Conservation (phyloP, 2,113 vertebrate species). For the Triplophysa tibetana region DNA sequence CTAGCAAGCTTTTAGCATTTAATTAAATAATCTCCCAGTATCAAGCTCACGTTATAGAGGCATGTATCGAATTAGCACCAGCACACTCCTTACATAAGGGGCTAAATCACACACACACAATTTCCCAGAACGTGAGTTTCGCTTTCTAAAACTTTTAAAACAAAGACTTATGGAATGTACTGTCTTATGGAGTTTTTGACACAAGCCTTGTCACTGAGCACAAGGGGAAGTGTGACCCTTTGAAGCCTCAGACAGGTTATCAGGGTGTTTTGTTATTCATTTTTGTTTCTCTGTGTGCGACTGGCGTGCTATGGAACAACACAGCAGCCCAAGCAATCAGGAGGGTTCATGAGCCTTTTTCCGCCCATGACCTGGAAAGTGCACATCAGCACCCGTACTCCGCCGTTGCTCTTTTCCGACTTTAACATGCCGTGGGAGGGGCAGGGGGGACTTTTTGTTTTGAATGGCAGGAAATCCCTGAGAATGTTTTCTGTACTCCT, state of each 20-base stretch:
- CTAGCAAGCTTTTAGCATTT: neutral
- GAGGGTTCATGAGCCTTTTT: constrained; percentile 46
- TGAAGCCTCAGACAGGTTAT: constrained; percentile 45
- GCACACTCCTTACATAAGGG: constrained; percentile 9
- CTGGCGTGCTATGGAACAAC: constrained; percentile 35
- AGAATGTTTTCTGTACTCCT: constrained; percentile 71
- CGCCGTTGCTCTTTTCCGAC: constrained; percentile 18
- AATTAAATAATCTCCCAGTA: constrained; percentile 14
- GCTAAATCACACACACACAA: constrained; percentile 24
- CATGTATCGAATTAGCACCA: constrained; percentile 20
- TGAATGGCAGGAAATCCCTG: constrained; percentile 79
- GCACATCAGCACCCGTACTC: constrained; percentile 38
- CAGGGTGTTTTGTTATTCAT: constrained; percentile 43
- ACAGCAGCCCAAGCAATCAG: constrained; percentile 46
- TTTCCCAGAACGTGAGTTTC: constrained; percentile 27
- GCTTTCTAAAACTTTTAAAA: neutral
- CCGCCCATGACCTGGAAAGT: constrained; percentile 26
- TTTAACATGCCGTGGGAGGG: constrained; percentile 21
- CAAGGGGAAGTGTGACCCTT: constrained; percentile 39
- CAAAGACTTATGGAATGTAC: neutral
- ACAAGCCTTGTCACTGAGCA: constrained; percentile 24
- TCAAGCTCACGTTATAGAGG: neutral
- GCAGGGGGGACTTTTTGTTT: constrained; percentile 53
- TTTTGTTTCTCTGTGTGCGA: neutral
- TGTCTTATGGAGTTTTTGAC: neutral